Percentiles rank a stretch among this genome's conserved stretches.
Conservation (phyloP, 2,888 invertebrate genomes). For the Epistrophe grossulariae region DNA sequence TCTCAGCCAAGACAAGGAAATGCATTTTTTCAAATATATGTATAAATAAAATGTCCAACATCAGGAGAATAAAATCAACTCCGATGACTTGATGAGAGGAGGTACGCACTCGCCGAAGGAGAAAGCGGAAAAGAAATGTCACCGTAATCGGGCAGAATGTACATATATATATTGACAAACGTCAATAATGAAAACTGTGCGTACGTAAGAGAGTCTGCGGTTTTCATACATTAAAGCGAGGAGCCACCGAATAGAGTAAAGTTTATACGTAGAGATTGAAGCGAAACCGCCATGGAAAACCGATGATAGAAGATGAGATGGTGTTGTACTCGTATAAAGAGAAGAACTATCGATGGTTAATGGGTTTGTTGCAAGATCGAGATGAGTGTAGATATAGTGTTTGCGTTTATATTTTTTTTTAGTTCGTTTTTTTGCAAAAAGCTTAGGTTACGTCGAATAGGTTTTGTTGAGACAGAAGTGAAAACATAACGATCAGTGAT, state of each 20-base stretch:
- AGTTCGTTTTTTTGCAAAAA: constrained; percentile 15
- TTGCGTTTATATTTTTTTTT: constrained; percentile 7
- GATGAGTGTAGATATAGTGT: constrained; percentile 31
- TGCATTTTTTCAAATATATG: constrained; percentile 35
- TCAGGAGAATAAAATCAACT: constrained; percentile 47
- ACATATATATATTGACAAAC: constrained; percentile 71
- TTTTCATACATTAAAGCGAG: constrained; percentile 28
- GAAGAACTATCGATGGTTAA: constrained; percentile 61
- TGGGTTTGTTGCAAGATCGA: constrained; percentile 60
- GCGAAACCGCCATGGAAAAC: constrained; percentile 59
- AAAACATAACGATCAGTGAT: constrained; percentile 68
- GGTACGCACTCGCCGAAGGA: constrained; percentile 50
- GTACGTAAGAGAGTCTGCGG: constrained; percentile 65
- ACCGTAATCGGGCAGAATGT: constrained; percentile 61
- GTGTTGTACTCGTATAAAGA: constrained; percentile 2
- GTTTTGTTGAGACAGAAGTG: constrained; percentile 62
- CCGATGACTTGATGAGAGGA: not conserved
- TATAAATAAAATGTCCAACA: constrained; percentile 16
- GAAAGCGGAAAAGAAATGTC: constrained; percentile 75
- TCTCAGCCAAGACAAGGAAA: constrained; percentile 62
- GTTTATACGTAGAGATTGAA: constrained; percentile 23
- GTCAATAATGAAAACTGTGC: constrained; percentile 52
- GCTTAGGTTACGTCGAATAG: constrained; percentile 71
- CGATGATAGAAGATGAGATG: constrained; percentile 68
- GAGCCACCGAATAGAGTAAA: not conserved